These are phyloP conservation scores for Pyralis farinalis DNA, from an alignment of 2,888 invertebrate genomes.

Conservation along the genomic window DNA sequence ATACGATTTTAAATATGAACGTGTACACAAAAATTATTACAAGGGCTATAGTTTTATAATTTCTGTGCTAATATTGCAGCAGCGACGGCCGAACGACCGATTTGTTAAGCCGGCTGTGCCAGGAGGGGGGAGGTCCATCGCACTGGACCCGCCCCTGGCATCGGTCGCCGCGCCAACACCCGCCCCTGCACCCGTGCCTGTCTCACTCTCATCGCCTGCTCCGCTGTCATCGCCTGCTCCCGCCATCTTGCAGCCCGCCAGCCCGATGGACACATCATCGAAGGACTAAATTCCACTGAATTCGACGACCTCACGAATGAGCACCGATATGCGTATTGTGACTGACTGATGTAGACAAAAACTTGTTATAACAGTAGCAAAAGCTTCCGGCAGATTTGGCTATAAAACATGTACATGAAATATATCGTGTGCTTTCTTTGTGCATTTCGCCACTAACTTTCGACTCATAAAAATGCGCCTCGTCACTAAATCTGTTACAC, in stretches of 20 bases:
- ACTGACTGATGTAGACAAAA: neutral
- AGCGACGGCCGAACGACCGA: conserved; percentile 87
- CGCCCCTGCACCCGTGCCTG: conserved; percentile 17
- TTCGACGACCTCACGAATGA: conserved; percentile 1
- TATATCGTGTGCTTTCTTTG: too few species aligned
- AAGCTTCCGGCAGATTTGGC: too few species aligned
- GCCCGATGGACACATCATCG: conserved; percentile 88
- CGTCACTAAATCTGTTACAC: too few species aligned
- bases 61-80: conserved; percentile 47
- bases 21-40: too few species aligned
- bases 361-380: too few species aligned
- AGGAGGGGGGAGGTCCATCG: conserved; percentile 28
- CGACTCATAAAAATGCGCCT: too few species aligned
- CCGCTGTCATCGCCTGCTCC: conserved; percentile 18
- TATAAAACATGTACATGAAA: too few species aligned
- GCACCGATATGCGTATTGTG: conserved; percentile 3
- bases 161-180: conserved; percentile 25
- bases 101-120: conserved; percentile 89
- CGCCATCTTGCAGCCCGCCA: conserved; percentile 79
- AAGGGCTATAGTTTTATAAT: too few species aligned
- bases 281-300: conserved; percentile 68
- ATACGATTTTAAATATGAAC: too few species aligned
- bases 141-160: conserved; percentile 16
- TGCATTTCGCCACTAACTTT: too few species aligned
- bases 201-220: conserved; percentile 20